Evolutionary conservation across 1,140 invertebrate species (phyloP), one percentile per base, ranked within the genome.

Genomic region (Spodoptera litura): DNA sequence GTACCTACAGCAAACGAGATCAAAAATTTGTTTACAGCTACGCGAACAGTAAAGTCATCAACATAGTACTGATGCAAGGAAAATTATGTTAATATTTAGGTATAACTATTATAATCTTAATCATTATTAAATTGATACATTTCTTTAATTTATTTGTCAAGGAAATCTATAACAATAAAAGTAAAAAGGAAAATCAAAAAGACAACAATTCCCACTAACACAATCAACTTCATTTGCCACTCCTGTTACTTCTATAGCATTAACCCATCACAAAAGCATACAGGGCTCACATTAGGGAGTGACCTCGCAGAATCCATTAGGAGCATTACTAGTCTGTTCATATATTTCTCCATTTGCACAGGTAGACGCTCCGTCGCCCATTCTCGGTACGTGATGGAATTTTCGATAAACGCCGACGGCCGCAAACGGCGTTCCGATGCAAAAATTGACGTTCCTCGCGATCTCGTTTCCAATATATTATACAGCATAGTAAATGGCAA

Each of bases 361-460:
- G 71, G 71, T 74, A 74, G 35, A 72, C 53, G 13, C 70, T 44
- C 49, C 71, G 0, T 20, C 12, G 44, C 20, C 35, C n/a, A 64
- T 68, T 15, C 62, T 64, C 59, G 9, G 15, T 8, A 9, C 73
- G 59, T 75, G 73, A 75, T 64, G 73, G 73, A 75, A 75, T 75
- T 62, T 44, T 64, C 73, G 58, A 75, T 75, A 75, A 75, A 6
- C 59, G 58, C 58, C 59, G 56, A 38, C 73, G 51, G 38, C 59
- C 59, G 49, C 49, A 27, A 25, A n/a, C 61, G 79, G 49, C 79
- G 68, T 80, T 77, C 79, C 79, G 52, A 80, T 80, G 74, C 74
- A 80, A 80, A 80, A 80, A 80, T 80, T 49, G 73, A 77, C 79
- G 74, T 80, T 55, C 79, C 74, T 15, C 12, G 20, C 79, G 35